Conservation (phyloP, 2,797 vertebrate genomes). For the Lepidocolaptes lacrymiger region DNA sequence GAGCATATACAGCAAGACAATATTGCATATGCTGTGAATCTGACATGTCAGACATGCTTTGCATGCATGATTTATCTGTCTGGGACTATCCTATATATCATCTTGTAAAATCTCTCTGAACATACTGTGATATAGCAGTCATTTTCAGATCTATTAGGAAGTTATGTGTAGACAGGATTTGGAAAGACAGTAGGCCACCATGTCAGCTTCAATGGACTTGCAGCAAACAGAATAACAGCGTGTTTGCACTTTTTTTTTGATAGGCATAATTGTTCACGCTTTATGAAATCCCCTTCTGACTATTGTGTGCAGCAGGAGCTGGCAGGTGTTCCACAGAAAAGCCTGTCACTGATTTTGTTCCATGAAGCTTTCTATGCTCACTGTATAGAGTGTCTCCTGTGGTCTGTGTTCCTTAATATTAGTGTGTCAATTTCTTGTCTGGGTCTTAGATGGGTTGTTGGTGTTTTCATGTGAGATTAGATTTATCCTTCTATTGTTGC, state of each 20-base stretch:
- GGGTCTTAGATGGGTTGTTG: neutral
- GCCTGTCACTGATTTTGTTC: neutral
- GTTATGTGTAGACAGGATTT: neutral
- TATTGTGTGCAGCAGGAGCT: neutral
- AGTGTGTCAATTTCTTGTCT: rapidly evolving
- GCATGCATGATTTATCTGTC: neutral
- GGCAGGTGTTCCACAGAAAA: neutral
- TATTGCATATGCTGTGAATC: neutral
- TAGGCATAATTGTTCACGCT: neutral
- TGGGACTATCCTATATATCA: neutral
- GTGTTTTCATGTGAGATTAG: neutral
- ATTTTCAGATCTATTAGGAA: neutral
- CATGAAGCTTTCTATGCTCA: neutral
- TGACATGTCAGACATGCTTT: conserved; percentile 1
- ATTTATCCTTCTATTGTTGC: conserved; percentile 38
- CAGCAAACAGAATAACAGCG: rapidly evolving
- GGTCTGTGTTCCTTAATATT: neutral
- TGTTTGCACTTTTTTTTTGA: neutral
- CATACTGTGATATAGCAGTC: neutral
- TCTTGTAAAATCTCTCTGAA: neutral
- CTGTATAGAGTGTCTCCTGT: neutral
- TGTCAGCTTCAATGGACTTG: neutral
- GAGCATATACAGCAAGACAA: neutral
- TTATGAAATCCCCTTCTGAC: neutral
- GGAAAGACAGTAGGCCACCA: neutral